These are phyloP conservation scores for Enteromius radiatus DNA, from an alignment of 2,797 vertebrate species.

Conservation along the genomic window DNA sequence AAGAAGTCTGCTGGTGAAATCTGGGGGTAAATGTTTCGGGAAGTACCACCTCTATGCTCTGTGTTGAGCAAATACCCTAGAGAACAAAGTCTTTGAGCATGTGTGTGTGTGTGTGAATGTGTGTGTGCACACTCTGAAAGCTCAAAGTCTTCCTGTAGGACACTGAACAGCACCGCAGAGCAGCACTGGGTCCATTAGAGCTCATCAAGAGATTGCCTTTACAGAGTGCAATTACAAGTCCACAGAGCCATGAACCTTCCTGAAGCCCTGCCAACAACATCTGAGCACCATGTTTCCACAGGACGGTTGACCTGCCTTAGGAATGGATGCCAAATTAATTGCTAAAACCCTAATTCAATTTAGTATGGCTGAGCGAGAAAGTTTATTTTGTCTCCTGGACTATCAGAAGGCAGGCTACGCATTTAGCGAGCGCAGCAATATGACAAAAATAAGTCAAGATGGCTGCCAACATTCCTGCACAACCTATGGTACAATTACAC, in stretches of 20 bases:
- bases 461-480: conserved; percentile 49
- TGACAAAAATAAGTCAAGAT: conserved; percentile 40
- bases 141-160: conserved; percentile 52
- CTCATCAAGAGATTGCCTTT: conserved; percentile 63
- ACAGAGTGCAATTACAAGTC: conserved; percentile 53
- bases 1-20: neutral
- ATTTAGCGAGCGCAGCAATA: conserved; percentile 38
- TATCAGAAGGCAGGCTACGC: conserved; percentile 23
- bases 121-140: neutral
- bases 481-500: conserved; percentile 45
- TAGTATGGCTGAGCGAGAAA: conserved; percentile 54
- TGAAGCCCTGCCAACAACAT: conserved; percentile 60
- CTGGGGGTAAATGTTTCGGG: conserved; percentile 26
- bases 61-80: conserved; percentile 16
- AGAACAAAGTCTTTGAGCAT: conserved; percentile 25
- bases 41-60: conserved; percentile 30
- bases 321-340: conserved; percentile 56
- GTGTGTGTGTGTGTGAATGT: conserved; percentile 9
- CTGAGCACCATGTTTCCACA: conserved; percentile 59
- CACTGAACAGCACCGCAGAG: conserved; percentile 53
- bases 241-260: conserved; percentile 46
- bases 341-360: conserved; percentile 60
- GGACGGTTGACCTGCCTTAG: conserved; percentile 45
- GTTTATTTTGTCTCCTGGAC: conserved; percentile 56
- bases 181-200: conserved; percentile 60